phyloP scores from a whole-genome alignment of 2,113 vertebrate genomes.

The Apaloderma vittatum region DNA sequence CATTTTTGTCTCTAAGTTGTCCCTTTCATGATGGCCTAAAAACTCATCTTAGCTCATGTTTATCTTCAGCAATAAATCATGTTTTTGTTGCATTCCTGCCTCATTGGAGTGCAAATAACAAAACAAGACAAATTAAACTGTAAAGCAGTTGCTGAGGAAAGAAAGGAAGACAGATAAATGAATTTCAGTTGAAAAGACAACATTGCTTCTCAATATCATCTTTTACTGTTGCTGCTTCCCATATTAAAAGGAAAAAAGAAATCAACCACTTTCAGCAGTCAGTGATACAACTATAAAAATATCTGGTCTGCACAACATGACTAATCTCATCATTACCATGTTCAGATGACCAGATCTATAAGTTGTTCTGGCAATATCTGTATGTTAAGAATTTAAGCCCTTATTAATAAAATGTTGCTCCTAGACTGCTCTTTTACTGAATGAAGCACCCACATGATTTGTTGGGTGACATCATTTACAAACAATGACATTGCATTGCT shows the following conservation, averaged over 20 bases:
- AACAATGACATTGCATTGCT: conserved; percentile 18
- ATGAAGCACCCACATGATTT: not conserved
- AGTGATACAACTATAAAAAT: not conserved
- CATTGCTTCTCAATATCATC: not conserved
- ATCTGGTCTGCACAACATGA: not conserved
- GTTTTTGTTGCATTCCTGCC: not conserved
- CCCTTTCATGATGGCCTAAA: not conserved
- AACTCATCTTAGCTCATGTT: not conserved
- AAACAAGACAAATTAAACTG: conserved; percentile 19
- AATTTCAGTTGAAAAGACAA: not conserved
- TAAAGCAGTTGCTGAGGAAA: not conserved
- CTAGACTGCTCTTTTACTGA: not conserved
- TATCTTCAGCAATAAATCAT: conserved; percentile 30
- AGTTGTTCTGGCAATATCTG: not conserved
- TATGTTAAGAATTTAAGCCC: not conserved
- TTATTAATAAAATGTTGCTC: not conserved
- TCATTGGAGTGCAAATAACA: conserved; percentile 15
- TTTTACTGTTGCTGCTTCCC: not conserved
- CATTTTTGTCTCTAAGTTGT: not conserved
- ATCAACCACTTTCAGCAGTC: not conserved
- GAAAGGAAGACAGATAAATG: not conserved
- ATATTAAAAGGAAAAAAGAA: not conserved
- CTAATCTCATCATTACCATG: not conserved
- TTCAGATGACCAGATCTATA: not conserved
- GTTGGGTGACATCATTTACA: conserved; percentile 33